Evolutionary conservation across 2,797 vertebrate genomes (phyloP), one percentile per base, ranked within the genome.

Genomic region (Macrochelys suwanniensis): DNA sequence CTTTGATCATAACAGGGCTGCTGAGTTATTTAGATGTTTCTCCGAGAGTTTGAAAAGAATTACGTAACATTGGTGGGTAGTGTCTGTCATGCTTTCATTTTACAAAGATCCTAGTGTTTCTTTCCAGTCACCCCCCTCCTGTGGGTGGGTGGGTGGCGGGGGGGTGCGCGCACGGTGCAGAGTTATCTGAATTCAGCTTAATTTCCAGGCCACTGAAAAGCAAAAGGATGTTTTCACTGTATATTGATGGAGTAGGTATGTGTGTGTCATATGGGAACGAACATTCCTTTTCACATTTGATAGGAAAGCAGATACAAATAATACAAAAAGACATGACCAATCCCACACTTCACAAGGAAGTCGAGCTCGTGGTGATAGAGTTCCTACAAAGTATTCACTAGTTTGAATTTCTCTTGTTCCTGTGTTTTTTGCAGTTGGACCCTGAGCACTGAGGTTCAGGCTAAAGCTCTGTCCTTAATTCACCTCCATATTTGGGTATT

Each of bases 1-100:
- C 98, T 98, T 98, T 97, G 98, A 98, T 98, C 88, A 59, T 97
- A 92, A 92, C 80, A 97, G 97, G 98, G 98, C 98, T 97, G 98
- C 98, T 98, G 98, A 98, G 98, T 97, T 97, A 96, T 98, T 98
- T 97, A 98, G 98, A 98, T 94, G 97, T 97, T 98, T 84, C 21
- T 92, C 91, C 51, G 45, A 42, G 53, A 19, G 25, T 17, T 57
- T 53, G 11, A 4, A 11, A 6, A 68, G 82, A 31, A 26, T 5
- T 0, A 17, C 4, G 0, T 5, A 4, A 7, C 78, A 74, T 80
- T 53, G 0, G 1, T 50, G 16, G 77, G 5, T 0, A 2, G 11
- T 6, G 17, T 3, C 83, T 78, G 0, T 86, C 56, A 1, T 33
- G 57, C 84, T 42, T 21, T 23, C 42, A 25, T 45, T 91, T 47